phyloP scores from a whole-genome alignment of 2,888 invertebrate genomes.

The Idaea aversata region DNA sequence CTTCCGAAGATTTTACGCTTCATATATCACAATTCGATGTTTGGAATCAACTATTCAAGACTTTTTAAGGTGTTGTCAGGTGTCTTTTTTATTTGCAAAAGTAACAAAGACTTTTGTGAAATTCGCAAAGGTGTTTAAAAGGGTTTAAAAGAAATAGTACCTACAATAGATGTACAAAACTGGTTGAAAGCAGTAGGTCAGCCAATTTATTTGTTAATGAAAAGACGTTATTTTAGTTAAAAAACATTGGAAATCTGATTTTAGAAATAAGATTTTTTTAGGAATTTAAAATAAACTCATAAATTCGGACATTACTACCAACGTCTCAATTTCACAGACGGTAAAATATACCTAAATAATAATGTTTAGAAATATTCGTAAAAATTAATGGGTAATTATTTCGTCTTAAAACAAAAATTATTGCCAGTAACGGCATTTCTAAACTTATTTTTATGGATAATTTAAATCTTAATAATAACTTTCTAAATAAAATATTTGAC shows the following conservation, averaged over 20 bases:
- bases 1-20: conserved; percentile 42
- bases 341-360: neutral
- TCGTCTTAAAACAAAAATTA: neutral
- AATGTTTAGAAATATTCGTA: neutral
- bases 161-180: conserved; percentile 45
- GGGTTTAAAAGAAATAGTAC: conserved; percentile 61
- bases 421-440: neutral
- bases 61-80: neutral
- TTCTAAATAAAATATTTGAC: neutral
- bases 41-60: neutral
- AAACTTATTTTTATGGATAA: conserved; percentile 1
- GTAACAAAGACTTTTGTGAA: conserved; percentile 12
- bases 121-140: conserved; percentile 52
- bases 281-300: neutral
- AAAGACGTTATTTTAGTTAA: neutral
- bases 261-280: neutral
- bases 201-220: neutral
- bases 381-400: neutral
- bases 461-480: conserved; percentile 10
- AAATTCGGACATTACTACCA: neutral
- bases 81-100: neutral
- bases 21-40: conserved; percentile 29
- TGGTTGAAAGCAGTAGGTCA: neutral
- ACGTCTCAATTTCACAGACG: neutral
- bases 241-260: neutral